Conservation (phyloP, 2,113 vertebrate genomes). For the Labeo catla region DNA sequence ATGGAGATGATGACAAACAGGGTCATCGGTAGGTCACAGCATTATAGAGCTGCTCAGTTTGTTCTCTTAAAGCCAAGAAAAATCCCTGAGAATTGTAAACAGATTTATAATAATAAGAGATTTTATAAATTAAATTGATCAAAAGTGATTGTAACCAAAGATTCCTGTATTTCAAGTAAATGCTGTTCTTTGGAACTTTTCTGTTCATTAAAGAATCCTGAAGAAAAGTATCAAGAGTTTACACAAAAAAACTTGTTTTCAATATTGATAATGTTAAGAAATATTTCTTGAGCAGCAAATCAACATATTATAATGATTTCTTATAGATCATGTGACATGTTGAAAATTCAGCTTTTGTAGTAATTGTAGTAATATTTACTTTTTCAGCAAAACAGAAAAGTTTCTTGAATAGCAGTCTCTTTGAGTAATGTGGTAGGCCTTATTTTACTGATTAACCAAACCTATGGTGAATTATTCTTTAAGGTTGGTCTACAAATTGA, state of each 20-base stretch:
- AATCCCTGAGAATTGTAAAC: neutral
- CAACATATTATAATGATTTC: neutral
- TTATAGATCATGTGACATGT: neutral
- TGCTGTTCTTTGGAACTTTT: neutral
- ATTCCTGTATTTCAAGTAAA: neutral
- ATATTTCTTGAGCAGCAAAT: neutral
- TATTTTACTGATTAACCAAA: conserved; percentile 4
- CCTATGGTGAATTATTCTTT: neutral
- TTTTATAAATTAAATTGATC: neutral
- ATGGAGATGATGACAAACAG: conserved; percentile 84
- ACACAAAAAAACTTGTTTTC: neutral
- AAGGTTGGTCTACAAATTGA: neutral
- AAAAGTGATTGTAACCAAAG: neutral
- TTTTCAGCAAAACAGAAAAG: neutral
- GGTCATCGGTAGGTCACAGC: conserved; percentile 75
- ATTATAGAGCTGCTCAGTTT: neutral
- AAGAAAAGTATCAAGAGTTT: neutral
- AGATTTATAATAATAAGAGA: neutral
- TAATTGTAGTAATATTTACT: too few relatives aligned
- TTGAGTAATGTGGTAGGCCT: neutral
- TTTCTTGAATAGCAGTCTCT: neutral
- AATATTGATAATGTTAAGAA: neutral
- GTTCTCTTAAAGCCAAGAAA: neutral
- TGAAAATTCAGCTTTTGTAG: neutral
- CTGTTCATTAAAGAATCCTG: neutral